phyloP scores from a whole-genome alignment of 2,888 invertebrate genomes.

The Phalangium opilio region DNA sequence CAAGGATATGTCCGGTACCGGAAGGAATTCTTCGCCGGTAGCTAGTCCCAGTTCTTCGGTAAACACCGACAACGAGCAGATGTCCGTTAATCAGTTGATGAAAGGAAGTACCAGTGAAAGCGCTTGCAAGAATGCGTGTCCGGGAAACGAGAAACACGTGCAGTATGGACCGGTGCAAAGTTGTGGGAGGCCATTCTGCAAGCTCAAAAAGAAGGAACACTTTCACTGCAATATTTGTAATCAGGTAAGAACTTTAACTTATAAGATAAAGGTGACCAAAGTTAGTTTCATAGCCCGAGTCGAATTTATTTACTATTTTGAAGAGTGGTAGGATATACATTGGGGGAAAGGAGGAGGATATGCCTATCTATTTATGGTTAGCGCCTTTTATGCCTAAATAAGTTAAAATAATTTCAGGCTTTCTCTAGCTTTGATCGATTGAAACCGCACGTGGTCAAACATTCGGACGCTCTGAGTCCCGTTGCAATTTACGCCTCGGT shows the following conservation, averaged over 20 bases:
- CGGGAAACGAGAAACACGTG: slow-evolving; percentile 26
- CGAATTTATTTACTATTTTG: too few species aligned
- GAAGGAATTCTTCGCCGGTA: too few species aligned
- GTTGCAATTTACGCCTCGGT: slow-evolving; percentile 16
- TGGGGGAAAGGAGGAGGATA: too few species aligned
- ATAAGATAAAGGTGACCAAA: too few species aligned
- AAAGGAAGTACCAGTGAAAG: neutral
- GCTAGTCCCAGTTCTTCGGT: too few species aligned
- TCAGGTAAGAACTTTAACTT: slow-evolving; percentile 37
- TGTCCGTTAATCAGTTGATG: slow-evolving; percentile 15
- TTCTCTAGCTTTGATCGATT: slow-evolving; percentile 55
- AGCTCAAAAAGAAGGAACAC: slow-evolving; percentile 57
- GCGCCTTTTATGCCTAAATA: too few species aligned
- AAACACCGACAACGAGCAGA: slow-evolving; percentile 7
- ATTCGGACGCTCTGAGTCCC: slow-evolving; percentile 30
- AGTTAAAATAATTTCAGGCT: slow-evolving; percentile 33
- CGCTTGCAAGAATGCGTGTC: slow-evolving; percentile 9
- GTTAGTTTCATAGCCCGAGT: too few species aligned
- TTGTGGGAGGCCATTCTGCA: slow-evolving; percentile 63
- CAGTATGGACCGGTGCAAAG: slow-evolving; percentile 47
- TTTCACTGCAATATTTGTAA: slow-evolving; percentile 66
- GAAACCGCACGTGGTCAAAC: slow-evolving; percentile 52
- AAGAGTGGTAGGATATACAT: too few species aligned
- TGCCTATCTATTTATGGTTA: too few species aligned
- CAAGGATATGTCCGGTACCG: neutral